Evolutionary conservation across 2,797 vertebrate species (phyloP).

Genomic region (Petrocephalus schoutedeni): DNA sequence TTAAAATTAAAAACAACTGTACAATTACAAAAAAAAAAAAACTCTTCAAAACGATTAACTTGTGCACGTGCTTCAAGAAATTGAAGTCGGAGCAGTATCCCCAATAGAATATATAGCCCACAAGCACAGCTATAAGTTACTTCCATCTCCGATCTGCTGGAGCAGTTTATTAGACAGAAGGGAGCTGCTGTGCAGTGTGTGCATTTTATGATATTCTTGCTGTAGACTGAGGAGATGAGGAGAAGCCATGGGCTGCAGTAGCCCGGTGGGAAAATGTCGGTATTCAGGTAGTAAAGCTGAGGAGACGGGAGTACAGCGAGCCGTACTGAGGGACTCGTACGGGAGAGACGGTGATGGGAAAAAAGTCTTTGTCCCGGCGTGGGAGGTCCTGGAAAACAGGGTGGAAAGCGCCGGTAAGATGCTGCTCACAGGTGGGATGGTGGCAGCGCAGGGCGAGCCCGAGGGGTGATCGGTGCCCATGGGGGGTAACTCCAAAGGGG

Average conservation of each 20-base stretch:
- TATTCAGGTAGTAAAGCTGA: constrained; percentile 31
- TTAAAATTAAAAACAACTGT: background rate
- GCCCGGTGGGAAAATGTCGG: constrained; percentile 32
- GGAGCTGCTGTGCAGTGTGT: constrained; percentile 28
- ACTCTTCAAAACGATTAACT: background rate
- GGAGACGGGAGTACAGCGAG: constrained; percentile 33
- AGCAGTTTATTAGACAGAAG: constrained; percentile 38
- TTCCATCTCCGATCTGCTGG: constrained; percentile 32
- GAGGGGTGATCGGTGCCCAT: constrained; percentile 25
- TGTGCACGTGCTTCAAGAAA: background rate
- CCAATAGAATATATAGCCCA: background rate
- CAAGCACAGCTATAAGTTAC: background rate
- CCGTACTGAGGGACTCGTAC: constrained; percentile 41
- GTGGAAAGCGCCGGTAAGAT: constrained; percentile 57
- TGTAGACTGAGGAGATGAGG: constrained; percentile 32
- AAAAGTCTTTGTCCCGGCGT: constrained; percentile 37
- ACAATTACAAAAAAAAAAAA: background rate
- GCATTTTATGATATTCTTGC: constrained; percentile 39
- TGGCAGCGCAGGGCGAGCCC: constrained; percentile 1
- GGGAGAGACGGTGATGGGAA: constrained; percentile 36
- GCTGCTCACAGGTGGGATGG: constrained; percentile 40
- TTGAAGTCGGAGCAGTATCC: constrained; percentile 11
- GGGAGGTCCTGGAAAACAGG: constrained; percentile 43
- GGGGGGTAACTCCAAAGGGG: constrained; percentile 39
- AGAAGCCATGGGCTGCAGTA: constrained; percentile 39